A percentile compares a stretch with the other conserved stretches of the same genome.
phyloP scores from a whole-genome alignment of 1,140 invertebrate species.

The Heliconius nattereri region DNA sequence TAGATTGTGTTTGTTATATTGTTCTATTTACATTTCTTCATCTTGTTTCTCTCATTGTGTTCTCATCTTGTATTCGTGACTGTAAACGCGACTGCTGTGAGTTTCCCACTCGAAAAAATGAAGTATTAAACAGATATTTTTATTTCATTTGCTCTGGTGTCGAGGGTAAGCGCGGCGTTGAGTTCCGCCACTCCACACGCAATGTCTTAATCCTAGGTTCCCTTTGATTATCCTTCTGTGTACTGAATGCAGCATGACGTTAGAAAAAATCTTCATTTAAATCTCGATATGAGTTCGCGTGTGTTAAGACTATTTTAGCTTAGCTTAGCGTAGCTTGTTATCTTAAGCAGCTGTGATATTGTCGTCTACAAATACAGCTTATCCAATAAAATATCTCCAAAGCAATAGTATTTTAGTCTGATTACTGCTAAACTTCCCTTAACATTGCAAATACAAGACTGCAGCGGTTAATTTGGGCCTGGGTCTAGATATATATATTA shows the following conservation, averaged over 20 bases:
- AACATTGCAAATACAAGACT: slow-evolving; percentile 12
- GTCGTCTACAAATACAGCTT: slow-evolving; percentile 37
- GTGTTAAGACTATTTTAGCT: slow-evolving; percentile 50
- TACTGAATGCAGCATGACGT: too few species aligned
- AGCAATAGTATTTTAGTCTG: slow-evolving; percentile 25
- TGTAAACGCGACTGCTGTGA: too few species aligned
- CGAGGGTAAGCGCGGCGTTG: too few species aligned
- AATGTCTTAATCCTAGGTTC: too few species aligned
- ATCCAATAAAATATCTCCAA: slow-evolving; percentile 32
- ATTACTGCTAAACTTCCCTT: slow-evolving; percentile 9
- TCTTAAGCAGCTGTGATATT: slow-evolving; percentile 42
- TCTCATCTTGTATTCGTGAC: too few species aligned
- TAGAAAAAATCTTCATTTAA: slow-evolving; percentile 31
- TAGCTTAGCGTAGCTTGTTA: slow-evolving; percentile 35
- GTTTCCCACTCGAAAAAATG: too few species aligned
- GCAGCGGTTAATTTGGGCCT: background rate
- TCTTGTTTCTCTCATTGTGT: too few species aligned
- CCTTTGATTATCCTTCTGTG: too few species aligned
- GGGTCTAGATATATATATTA: background rate
- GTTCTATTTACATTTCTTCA: slow-evolving; percentile 31
- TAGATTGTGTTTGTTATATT: slow-evolving; percentile 35
- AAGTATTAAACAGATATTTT: too few species aligned
- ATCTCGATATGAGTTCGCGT: slow-evolving; percentile 53
- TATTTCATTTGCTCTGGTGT: too few species aligned
- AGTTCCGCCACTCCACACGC: too few species aligned